Base-by-base conservation (phyloP, 1,140 invertebrate genomes). In the Psilanteris sp. region DNA sequence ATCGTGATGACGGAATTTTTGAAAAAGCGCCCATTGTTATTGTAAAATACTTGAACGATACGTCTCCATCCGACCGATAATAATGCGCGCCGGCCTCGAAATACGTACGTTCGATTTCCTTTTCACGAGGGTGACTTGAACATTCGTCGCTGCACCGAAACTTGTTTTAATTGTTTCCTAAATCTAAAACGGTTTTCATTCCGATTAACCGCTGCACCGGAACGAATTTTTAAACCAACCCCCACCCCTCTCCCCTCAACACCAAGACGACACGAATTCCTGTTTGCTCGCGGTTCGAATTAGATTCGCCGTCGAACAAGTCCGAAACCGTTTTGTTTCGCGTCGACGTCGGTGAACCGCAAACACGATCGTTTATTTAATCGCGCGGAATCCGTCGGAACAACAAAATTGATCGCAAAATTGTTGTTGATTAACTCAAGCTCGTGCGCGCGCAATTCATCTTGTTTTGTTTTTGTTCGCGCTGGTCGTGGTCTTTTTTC, bases 401-500 rank as follows among this genome's bases (percentile, higher is more conserved):
- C n/a, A n/a, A n/a, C n/a, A n/a, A n/a, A n/a, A n/a, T n/a, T n/a
- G n/a, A n/a, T n/a, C n/a, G n/a, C n/a, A n/a, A n/a, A n/a, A n/a
- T n/a, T n/a, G n/a, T n/a, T n/a, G n/a, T 36, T 39, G 41, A 37
- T 57, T 44, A 52, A 9, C 24, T 10, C 7, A 41, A 15, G 48
- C 48, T 54, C 5, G 13, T 32, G 52, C 16, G 20, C 16, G 11
- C 46, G 22, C 18, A 22, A 46, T 52, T 55, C 62, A 54, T 68
- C 10, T 81, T 29, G n/a, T 50, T 70, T 59, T 66, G 50, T 70
- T 83, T 82, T 79, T 82, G 76, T 83, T 83, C 83, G 82, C 79
- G 62, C 74, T 74, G 76, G 48, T 75, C 72, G 77, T 84, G 75
- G 77, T 86, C 39, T 83, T 85, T 86, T 83, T 86, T 85, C 78